Evolutionary conservation across 1,140 invertebrate species (phyloP).

Genomic region (Aphis craccivora): DNA sequence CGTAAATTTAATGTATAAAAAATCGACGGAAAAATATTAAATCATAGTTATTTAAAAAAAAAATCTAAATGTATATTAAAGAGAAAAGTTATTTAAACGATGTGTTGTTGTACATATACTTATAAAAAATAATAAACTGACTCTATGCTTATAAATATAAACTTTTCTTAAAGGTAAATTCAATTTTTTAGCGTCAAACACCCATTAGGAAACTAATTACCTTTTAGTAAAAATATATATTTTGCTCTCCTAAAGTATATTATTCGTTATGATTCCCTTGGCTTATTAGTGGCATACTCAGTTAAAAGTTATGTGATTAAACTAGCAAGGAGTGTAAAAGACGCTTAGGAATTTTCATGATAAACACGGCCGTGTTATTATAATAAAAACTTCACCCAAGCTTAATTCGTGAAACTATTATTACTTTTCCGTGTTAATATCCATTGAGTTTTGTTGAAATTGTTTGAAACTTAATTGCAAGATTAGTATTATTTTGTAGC

Average conservation of each 20-base stretch:
- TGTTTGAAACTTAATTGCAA: constrained; percentile 28
- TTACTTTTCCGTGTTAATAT: constrained; percentile 41
- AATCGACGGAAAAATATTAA: neutral
- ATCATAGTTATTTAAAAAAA: neutral
- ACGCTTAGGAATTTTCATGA: neutral
- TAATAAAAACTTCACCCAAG: constrained; percentile 24
- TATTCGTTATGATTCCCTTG: constrained; percentile 38
- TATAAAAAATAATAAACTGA: neutral
- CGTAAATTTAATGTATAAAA: neutral
- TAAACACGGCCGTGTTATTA: neutral
- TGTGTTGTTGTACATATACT: neutral
- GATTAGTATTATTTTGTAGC: neutral
- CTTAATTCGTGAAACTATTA: constrained; percentile 22
- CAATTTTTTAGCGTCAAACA: constrained; percentile 7
- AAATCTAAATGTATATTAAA: constrained; percentile 17
- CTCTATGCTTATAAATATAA: neutral
- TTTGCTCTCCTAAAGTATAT: neutral
- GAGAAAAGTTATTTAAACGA: neutral
- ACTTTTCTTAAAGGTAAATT: neutral
- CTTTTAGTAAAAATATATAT: constrained; percentile 33
- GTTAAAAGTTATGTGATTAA: constrained; percentile 38
- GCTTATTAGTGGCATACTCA: constrained; percentile 24
- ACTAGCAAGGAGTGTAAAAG: neutral
- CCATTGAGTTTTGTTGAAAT: constrained; percentile 26
- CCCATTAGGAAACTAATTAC: constrained; percentile 14